These are phyloP conservation scores for Hyperoplus lanceolatus DNA, from an alignment of 2,797 vertebrate genomes.

Conservation along the genomic window DNA sequence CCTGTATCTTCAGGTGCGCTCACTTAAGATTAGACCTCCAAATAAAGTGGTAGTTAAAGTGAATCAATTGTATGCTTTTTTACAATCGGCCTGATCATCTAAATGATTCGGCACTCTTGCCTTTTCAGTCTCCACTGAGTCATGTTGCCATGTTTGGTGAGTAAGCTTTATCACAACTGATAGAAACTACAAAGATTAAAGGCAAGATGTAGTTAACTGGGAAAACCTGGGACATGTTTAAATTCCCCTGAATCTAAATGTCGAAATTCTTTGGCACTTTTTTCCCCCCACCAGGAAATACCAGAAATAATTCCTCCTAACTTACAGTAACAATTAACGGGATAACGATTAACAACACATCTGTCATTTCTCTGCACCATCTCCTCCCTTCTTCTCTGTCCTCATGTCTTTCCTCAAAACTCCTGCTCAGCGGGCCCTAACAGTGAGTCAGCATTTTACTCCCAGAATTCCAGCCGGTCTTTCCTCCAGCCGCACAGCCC, in stretches of 20 bases:
- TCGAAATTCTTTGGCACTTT: not conserved
- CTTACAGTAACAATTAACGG: not conserved
- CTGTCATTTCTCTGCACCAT: slow-evolving; percentile 38
- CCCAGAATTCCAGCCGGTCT: slow-evolving; percentile 71
- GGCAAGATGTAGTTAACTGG: too few species aligned
- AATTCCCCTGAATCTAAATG: not conserved
- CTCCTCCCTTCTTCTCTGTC: not conserved
- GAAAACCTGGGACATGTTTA: too few species aligned
- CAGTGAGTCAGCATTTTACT: slow-evolving; percentile 76
- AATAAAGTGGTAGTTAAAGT: not conserved
- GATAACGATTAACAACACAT: slow-evolving; percentile 26
- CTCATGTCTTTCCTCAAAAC: slow-evolving; percentile 24
- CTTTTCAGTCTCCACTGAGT: not conserved
- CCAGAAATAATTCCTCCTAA: not conserved
- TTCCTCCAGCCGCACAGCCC: slow-evolving; percentile 64
- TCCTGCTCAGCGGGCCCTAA: slow-evolving; percentile 39
- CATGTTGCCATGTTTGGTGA: not conserved
- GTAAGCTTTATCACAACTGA: not conserved
- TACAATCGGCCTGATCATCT: not conserved
- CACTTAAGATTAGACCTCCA: not conserved
- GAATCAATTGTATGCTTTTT: not conserved
- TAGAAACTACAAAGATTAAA: not conserved
- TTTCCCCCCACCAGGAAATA: not conserved
- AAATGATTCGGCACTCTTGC: not conserved
- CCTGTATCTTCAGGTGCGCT: not conserved